Conservation (phyloP, 1,140 invertebrate genomes). For the Drosophila pseudoobscura region DNA sequence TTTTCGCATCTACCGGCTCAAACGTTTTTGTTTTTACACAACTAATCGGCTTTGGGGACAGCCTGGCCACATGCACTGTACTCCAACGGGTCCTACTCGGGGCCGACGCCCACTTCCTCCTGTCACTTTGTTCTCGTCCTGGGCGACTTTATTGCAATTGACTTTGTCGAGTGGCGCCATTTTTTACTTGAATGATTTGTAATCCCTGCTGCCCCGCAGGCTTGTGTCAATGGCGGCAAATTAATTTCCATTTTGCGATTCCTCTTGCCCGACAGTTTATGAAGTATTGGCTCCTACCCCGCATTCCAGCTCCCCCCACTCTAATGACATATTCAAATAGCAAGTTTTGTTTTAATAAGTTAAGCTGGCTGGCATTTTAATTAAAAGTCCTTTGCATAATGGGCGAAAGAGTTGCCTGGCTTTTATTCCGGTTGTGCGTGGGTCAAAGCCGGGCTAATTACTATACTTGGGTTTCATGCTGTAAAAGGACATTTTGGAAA, state of each 20-base stretch:
- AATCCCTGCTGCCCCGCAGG: constrained; percentile 27
- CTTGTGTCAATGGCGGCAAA: constrained; percentile 11
- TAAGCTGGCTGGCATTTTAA: constrained; percentile 48
- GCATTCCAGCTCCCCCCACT: background rate
- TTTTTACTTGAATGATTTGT: constrained; percentile 47
- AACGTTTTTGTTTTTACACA: constrained; percentile 63
- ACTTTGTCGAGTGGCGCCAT: constrained; percentile 37
- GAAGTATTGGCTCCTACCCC: background rate
- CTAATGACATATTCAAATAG: constrained; percentile 40
- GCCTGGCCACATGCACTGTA: background rate
- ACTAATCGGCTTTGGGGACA: constrained; percentile 62
- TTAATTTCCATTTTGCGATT: constrained; percentile 22
- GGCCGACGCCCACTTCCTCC: background rate
- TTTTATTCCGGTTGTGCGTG: background rate
- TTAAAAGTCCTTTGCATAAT: constrained; percentile 54
- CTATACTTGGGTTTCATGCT: too few species aligned
- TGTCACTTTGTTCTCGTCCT: background rate
- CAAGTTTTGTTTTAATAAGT: constrained; percentile 39
- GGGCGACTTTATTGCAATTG: constrained; percentile 43
- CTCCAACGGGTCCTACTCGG: background rate
- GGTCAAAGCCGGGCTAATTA: too few species aligned
- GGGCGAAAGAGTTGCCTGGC: constrained; percentile 5
- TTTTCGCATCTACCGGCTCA: constrained; percentile 5
- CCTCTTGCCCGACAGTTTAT: constrained; percentile 10
- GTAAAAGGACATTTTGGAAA: too few species aligned